Conservation (phyloP, 2,888 invertebrate species). For the Aspidiotus destructor region DNA sequence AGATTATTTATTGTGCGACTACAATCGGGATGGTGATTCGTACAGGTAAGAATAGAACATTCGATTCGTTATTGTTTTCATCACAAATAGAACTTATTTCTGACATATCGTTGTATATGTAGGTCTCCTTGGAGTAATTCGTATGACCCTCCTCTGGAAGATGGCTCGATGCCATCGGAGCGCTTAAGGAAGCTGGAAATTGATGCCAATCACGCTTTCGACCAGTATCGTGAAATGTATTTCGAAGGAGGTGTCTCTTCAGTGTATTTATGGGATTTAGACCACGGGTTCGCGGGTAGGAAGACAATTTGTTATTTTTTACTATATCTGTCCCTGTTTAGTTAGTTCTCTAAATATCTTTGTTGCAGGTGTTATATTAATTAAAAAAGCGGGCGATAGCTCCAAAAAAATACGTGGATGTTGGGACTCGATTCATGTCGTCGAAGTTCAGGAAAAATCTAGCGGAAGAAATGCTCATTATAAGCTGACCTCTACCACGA, state of each 20-base stretch:
- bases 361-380: constrained; percentile 77
- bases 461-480: constrained; percentile 91
- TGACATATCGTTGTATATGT: constrained; percentile 6
- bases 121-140: constrained; percentile 98
- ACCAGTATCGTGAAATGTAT: constrained; percentile 98
- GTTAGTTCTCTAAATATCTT: not conserved
- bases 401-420: constrained; percentile 98
- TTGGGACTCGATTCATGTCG: constrained; percentile 99
- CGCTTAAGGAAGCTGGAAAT: constrained; percentile 88
- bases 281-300: constrained; percentile 88
- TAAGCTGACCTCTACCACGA: constrained; percentile 96
- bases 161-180: constrained; percentile 97
- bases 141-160: constrained; percentile 94
- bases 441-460: constrained; percentile 95
- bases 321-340: not conserved
- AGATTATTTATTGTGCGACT: constrained; percentile 96
- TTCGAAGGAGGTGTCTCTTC: constrained; percentile 99
- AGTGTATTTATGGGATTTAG: constrained; percentile 98
- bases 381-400: constrained; percentile 97
- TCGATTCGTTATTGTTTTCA: not conserved
- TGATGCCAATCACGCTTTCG: constrained; percentile 97
- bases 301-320: not conserved
- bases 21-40: constrained; percentile 97
- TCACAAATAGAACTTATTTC: not conserved
- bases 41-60: constrained; percentile 55